Evolutionary conservation across 1,140 invertebrate genomes (phyloP), one percentile per base, ranked within the genome.

Genomic region (Drosophila nigrodunni): DNA sequence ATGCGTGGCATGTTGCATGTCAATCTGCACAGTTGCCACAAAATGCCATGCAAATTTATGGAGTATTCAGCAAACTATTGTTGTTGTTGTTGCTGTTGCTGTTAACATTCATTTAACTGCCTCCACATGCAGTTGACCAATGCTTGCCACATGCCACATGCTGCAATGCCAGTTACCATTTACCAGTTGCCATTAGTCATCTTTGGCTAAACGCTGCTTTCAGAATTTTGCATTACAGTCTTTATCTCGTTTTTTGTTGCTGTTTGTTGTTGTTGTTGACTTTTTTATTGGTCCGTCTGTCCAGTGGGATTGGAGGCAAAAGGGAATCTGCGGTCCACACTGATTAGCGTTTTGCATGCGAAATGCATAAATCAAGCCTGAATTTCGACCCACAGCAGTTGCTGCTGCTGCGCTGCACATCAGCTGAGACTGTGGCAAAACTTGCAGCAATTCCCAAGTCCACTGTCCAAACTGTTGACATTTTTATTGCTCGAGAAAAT

Each of bases 401-500:
- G 35, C 25, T 13, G 49, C 62, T 54, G 46, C 11, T n/a, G 43
- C 43, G 21, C 25, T 25, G 25, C 4, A 4, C 25, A 25, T 25
- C 25, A 25, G 25, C 25, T 25, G 25, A 25, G 25, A 15, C 15
- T 15, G 15, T 15, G 15, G 25, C 25, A 25, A 25, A 52, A 52
- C 11, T 52, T 52, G 50, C 50, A 35, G 11, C 50, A 52, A 52
- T 52, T 52, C 25, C 47, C 21, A 10, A 5, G 47, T 11, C 34
- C 52, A 67, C 69, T 65, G 60, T 82, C 78, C 66, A 77, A 78
- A 66, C 59, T 82, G 86, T 89, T 89, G 85, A 89, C 85, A 89
- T 89, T 89, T 89, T 89, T 89, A 89, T 89, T 89, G 85, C 85
- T 78, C 73, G 78, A 89, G 85, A 89, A 88, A 89, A 89, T 89